These are phyloP conservation scores for Hymenopus coronatus DNA, from an alignment of 2,888 invertebrate genomes.

Conservation along the genomic window DNA sequence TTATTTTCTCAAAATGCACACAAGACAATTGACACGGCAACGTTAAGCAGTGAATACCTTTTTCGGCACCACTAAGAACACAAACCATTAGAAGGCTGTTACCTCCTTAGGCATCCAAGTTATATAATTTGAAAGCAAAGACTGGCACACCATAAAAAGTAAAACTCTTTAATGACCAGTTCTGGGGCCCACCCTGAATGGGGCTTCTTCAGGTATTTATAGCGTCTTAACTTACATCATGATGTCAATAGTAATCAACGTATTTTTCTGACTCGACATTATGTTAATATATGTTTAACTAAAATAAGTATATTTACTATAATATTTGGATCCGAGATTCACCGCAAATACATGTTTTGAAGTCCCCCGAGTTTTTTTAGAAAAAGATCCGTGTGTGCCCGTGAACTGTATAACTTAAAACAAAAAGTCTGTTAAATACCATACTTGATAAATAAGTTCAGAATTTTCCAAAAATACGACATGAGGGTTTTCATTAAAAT, in stretches of 20 bases:
- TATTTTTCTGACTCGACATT: neutral
- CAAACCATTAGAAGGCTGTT: neutral
- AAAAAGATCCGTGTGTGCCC: too few species aligned
- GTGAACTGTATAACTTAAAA: too few species aligned
- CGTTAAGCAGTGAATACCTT: neutral
- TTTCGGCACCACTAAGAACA: neutral
- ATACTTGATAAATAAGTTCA: too few species aligned
- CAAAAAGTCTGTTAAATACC: too few species aligned
- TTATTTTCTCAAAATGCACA: neutral
- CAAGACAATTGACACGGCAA: neutral
- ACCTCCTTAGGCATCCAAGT: neutral
- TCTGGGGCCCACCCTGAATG: neutral
- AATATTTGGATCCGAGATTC: too few species aligned
- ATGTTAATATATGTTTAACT: too few species aligned
- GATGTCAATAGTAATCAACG: neutral
- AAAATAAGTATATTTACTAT: too few species aligned
- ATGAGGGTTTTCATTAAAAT: too few species aligned
- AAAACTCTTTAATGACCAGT: neutral
- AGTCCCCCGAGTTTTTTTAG: too few species aligned
- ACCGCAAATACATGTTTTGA: too few species aligned
- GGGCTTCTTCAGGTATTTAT: neutral
- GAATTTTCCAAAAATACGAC: too few species aligned
- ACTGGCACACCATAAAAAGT: neutral
- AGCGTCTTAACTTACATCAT: neutral
- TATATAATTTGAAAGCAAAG: neutral